A percentile compares a stretch with the other conserved stretches of the same genome.
Evolutionary conservation across 2,888 invertebrate genomes (phyloP).

Genomic region (Caprella mutica): DNA sequence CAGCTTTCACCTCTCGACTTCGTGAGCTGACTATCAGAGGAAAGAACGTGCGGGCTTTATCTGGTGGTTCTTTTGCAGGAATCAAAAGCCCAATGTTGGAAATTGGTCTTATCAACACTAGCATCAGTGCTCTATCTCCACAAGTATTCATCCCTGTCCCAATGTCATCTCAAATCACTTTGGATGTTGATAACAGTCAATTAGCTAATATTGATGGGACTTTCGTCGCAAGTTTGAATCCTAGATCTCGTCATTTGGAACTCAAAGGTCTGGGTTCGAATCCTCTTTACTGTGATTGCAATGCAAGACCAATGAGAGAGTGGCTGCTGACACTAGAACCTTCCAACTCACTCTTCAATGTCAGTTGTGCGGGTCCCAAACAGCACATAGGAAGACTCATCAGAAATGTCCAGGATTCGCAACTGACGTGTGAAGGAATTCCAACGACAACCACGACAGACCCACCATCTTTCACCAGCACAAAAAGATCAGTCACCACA

Average conservation of each 20-base stretch:
- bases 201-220: constrained; percentile 64
- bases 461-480: constrained; percentile 37
- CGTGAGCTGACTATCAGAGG: constrained; percentile 63
- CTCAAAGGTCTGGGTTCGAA: constrained; percentile 64
- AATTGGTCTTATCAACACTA: constrained; percentile 69
- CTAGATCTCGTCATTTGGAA: constrained; percentile 60
- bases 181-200: constrained; percentile 68
- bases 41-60: constrained; percentile 58
- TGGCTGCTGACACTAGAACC: constrained; percentile 48
- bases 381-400: constrained; percentile 56
- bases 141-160: constrained; percentile 77
- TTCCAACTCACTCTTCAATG: constrained; percentile 19
- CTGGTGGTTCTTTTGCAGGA: constrained; percentile 72
- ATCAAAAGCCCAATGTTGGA: constrained; percentile 51
- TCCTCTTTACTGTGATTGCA: constrained; percentile 76
- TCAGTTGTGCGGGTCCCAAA: constrained; percentile 57
- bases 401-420: constrained; percentile 65
- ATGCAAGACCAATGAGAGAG: constrained; percentile 61
- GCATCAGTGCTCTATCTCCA: constrained; percentile 62
- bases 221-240: constrained; percentile 58
- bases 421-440: constrained; percentile 59
- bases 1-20: constrained; percentile 58
- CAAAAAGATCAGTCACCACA: constrained; percentile 54
- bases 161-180: constrained; percentile 63
- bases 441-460: constrained; percentile 41